A percentile compares a stretch with the other conserved stretches of the same genome.
Conservation (phyloP, 2,888 invertebrate species). For the Apodemia hepburni region DNA sequence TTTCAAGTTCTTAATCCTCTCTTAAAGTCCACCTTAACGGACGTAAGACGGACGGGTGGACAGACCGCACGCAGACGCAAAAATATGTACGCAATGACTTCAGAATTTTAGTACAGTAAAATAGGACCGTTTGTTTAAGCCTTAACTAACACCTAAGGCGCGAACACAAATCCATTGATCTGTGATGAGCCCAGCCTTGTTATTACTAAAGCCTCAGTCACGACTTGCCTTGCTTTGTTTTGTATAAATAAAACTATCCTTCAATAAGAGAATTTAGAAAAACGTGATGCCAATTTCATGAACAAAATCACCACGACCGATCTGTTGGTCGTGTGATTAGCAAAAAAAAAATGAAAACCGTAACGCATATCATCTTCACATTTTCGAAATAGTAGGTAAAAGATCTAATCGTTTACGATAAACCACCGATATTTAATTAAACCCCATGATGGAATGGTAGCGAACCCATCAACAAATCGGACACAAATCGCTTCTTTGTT, state of each 20-base stretch:
- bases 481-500: too few relatives aligned
- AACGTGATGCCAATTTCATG: background rate
- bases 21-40: background rate
- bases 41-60: background rate
- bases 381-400: too few relatives aligned
- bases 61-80: background rate
- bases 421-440: too few relatives aligned
- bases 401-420: too few relatives aligned
- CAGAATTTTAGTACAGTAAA: background rate
- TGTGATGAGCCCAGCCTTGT: slow-evolving; percentile 59
- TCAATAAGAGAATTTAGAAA: background rate
- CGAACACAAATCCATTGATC: slow-evolving; percentile 34
- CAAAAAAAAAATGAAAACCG: too few relatives aligned
- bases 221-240: slow-evolving; percentile 39
- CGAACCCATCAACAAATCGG: too few relatives aligned
- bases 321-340: too few relatives aligned
- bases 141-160: slow-evolving; percentile 41
- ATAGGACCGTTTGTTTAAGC: background rate
- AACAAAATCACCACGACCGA: too few relatives aligned
- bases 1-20: too few relatives aligned
- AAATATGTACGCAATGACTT: background rate
- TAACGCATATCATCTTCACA: too few relatives aligned
- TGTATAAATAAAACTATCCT: background rate
- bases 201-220: slow-evolving; percentile 68
- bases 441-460: too few relatives aligned